Percentiles rank a stretch among this genome's conserved stretches.
These are phyloP conservation scores for Drosophila nigromelanica DNA, from an alignment of 1,140 invertebrate species.

Conservation along the genomic window DNA sequence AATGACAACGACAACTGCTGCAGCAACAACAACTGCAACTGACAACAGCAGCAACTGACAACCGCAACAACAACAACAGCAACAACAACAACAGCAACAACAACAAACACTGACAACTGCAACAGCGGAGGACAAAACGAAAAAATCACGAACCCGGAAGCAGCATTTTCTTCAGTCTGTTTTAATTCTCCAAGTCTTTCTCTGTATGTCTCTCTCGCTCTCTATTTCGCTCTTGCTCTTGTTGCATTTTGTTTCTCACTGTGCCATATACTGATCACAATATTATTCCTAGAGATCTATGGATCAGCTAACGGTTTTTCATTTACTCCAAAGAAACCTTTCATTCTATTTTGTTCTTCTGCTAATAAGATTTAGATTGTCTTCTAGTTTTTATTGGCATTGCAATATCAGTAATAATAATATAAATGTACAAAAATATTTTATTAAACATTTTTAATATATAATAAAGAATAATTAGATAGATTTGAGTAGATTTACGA, in stretches of 20 bases:
- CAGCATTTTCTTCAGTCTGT: slow-evolving; percentile 39
- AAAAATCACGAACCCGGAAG: slow-evolving; percentile 80
- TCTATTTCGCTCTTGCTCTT: background rate
- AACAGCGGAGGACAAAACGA: slow-evolving; percentile 49
- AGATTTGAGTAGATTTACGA: too few species aligned
- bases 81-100: slow-evolving; percentile 42
- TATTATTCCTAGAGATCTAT: background rate
- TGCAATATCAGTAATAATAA: too few species aligned
- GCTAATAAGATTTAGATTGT: too few species aligned
- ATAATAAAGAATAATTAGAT: too few species aligned
- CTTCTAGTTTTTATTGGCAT: too few species aligned
- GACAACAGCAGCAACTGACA: slow-evolving; percentile 21
- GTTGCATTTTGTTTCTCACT: background rate
- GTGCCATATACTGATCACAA: background rate
- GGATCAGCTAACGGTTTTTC: background rate
- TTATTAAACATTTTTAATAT: too few species aligned
- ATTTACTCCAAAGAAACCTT: too few species aligned
- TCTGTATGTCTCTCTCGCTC: background rate
- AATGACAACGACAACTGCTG: slow-evolving; percentile 58
- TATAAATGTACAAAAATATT: too few species aligned
- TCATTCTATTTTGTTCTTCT: background rate
- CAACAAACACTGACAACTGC: slow-evolving; percentile 27
- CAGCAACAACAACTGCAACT: slow-evolving; percentile 25
- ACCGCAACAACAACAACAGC: slow-evolving; percentile 33
- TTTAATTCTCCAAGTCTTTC: slow-evolving; percentile 18